Evolutionary conservation across 2,888 invertebrate genomes (phyloP), one percentile per base, ranked within the genome.

Genomic region (Latrodectus hesperus): DNA sequence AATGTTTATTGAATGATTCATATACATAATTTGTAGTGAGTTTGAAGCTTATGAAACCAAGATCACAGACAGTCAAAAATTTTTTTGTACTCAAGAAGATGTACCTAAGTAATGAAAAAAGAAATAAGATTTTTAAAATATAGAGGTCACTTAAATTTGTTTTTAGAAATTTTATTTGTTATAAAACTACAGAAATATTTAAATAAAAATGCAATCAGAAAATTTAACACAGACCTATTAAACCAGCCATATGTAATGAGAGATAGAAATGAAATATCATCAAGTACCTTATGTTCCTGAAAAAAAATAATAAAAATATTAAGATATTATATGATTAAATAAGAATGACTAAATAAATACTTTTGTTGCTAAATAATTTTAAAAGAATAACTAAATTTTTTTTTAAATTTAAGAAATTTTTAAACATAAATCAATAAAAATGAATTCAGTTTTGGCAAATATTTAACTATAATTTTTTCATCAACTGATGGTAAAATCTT

Each of bases 231-330:
- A 60, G 38, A 80, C 85, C 52, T 86, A 16, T 52, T 80, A 71
- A 86, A 86, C 85, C 85, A 86, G 9, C 65, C 2, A 52, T 52
- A 80, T 38, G 80, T 38, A 16, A 80, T 38, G 52, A 49, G 38
- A 52, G 80, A 17, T 10, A 86, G 9, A 52, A 86, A 75, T 14
- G 85, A 38, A 38, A 76, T 53, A 75, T 86, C 85, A 52, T 86
- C 80, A 14, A 75, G 22, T 12, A 75, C 26, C 10, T 75, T 86
- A 65, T 53, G 38, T 12, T 60, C 49, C 85, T 85, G 12, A n/a
- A 84, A 72, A 64, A 53, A 22, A 8, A 70, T 60, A 8, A 0
- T 0, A 60, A 16, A 60, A 60, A 60, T 38, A 38, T 38, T 38
- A 38, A 38, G 38, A 38, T 38, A 38, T 38, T 5, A 38, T 1